phyloP scores from a whole-genome alignment of 2,113 vertebrate genomes.

The Pao palembangensis region DNA sequence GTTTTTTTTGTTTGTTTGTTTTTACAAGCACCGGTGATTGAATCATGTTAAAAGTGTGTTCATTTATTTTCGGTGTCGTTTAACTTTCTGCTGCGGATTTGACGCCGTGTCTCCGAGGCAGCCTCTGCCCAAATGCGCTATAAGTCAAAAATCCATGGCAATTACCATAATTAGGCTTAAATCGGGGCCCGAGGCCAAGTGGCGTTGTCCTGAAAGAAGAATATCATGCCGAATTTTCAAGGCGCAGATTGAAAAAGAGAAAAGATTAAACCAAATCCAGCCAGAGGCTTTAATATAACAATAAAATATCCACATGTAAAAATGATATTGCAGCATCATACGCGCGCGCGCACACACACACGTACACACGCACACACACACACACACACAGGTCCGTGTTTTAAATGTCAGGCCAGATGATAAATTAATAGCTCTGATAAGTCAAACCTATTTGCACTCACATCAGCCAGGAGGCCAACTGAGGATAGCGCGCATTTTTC shows the following conservation, averaged over 20 bases:
- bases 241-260: slow-evolving; percentile 24
- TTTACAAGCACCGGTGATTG: neutral
- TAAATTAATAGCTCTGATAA: slow-evolving; percentile 76
- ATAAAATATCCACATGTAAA: slow-evolving; percentile 14
- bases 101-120: slow-evolving; percentile 28
- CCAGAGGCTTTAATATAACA: slow-evolving; percentile 30
- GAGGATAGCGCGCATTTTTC: slow-evolving; percentile 79
- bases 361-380: slow-evolving; percentile 8
- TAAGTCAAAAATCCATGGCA: slow-evolving; percentile 64
- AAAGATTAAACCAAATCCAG: slow-evolving; percentile 36
- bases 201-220: slow-evolving; percentile 46
- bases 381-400: slow-evolving; percentile 12
- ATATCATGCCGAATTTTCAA: slow-evolving; percentile 36
- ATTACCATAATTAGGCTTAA: slow-evolving; percentile 75
- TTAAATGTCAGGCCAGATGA: slow-evolving; percentile 71
- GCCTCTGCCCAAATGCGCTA: slow-evolving; percentile 34
- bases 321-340: neutral
- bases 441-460: slow-evolving; percentile 82
- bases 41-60: neutral
- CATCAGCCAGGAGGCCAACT: slow-evolving; percentile 77
- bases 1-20: neutral
- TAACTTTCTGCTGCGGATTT: slow-evolving; percentile 8
- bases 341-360: neutral
- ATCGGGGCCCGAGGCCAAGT: slow-evolving; percentile 50
- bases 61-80: neutral